phyloP scores from a whole-genome alignment of 2,888 invertebrate genomes.

The Chromoteleia sp. region DNA sequence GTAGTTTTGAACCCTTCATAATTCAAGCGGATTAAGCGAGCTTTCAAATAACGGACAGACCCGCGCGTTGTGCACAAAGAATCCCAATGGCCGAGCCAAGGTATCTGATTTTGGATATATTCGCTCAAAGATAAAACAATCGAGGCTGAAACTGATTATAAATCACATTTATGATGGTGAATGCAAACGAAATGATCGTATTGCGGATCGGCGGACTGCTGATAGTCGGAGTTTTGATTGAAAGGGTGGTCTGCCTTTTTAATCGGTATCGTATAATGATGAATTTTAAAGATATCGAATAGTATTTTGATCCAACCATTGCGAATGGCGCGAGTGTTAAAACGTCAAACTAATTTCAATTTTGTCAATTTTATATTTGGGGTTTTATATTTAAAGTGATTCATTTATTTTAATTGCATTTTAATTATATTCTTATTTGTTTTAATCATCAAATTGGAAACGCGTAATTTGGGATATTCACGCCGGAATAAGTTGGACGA shows the following conservation, averaged over 20 bases:
- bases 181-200: conserved; percentile 36
- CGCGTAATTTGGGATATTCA: no score
- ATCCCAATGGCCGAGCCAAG: conserved; percentile 21
- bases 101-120: conserved; percentile 52
- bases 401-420: no score
- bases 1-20: conserved; percentile 58
- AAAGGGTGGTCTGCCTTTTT: neutral
- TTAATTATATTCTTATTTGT: no score
- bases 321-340: no score
- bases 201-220: neutral
- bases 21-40: conserved; percentile 60
- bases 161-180: conserved; percentile 23
- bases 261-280: conserved; percentile 2
- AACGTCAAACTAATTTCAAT: no score
- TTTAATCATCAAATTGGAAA: no score
- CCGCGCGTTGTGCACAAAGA: conserved; percentile 34
- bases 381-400: no score
- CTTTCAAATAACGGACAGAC: conserved; percentile 50
- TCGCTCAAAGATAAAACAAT: conserved; percentile 43
- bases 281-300: neutral
- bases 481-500: no score
- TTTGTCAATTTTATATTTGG: no score
- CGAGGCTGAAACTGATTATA: conserved; percentile 40
- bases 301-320: no score
- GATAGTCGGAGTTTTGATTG: conserved; percentile 5